Percentiles rank a stretch among this genome's conserved stretches.
These are phyloP conservation scores for Myotis myotis DNA, from an alignment of 2,797 vertebrate species.

Conservation along the genomic window DNA sequence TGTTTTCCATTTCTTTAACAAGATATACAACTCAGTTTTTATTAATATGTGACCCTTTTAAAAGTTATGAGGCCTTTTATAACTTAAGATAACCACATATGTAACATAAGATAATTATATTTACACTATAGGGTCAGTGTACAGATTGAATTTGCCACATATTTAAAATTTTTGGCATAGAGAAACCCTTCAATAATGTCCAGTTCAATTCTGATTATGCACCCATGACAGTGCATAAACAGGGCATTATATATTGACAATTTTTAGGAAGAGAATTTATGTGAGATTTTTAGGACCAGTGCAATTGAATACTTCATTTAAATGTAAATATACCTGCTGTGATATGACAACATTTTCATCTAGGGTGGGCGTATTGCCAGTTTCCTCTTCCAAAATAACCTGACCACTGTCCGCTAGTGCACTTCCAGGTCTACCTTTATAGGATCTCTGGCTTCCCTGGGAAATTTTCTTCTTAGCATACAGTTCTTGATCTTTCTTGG, in stretches of 20 bases:
- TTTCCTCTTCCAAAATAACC: conserved; percentile 65
- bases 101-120: neutral
- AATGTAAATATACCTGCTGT: conserved; percentile 74
- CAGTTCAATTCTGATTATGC: neutral
- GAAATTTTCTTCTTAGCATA: conserved; percentile 70
- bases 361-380: neutral
- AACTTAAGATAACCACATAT: neutral
- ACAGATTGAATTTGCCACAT: neutral
- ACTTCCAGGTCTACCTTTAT: conserved; percentile 64
- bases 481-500: conserved; percentile 77
- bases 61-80: neutral
- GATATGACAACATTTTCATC: conserved; percentile 64
- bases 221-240: neutral
- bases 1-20: neutral
- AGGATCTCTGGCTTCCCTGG: conserved; percentile 66
- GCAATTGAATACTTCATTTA: neutral
- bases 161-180: neutral
- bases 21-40: neutral
- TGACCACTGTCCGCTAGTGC: neutral
- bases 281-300: neutral
- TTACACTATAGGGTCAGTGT: neutral
- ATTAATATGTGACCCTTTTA: neutral
- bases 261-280: neutral
- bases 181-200: neutral
- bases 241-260: neutral